phyloP scores from a whole-genome alignment of 2,888 invertebrate genomes.

The Mimas tiliae region DNA sequence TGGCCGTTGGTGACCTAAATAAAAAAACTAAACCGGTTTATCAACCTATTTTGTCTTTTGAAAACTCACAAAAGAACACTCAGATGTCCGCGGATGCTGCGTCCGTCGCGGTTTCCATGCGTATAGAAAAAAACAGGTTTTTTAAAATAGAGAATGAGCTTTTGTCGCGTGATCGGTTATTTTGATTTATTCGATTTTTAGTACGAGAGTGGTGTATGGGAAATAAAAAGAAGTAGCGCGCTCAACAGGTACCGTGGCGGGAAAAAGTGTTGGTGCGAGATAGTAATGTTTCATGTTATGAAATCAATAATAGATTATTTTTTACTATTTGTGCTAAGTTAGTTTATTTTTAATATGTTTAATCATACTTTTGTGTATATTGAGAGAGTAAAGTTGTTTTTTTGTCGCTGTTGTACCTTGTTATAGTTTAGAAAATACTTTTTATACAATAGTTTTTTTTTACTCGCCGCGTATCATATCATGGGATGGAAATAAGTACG shows the following conservation, averaged over 20 bases:
- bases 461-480: too few species aligned
- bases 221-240: conserved; percentile 73
- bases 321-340: too few species aligned
- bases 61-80: conserved; percentile 68
- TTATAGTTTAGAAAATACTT: too few species aligned
- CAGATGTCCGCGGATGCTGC: conserved; percentile 81
- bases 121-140: conserved; percentile 72
- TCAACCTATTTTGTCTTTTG: conserved; percentile 72
- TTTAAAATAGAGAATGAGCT: conserved; percentile 74
- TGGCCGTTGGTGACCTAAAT: conserved; percentile 79
- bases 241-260: conserved; percentile 75
- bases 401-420: too few species aligned
- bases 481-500: too few species aligned
- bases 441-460: too few species aligned
- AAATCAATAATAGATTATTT: too few species aligned
- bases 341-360: too few species aligned
- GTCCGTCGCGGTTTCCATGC: conserved; percentile 56
- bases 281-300: too few species aligned
- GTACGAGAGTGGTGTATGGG: conserved; percentile 65
- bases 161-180: conserved; percentile 80
- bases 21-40: conserved; percentile 75
- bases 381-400: too few species aligned
- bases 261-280: conserved; percentile 47
- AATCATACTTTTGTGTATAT: too few species aligned
- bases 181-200: conserved; percentile 84